Conservation (phyloP, 2,113 vertebrate genomes). For the Acanthisitta chloris region DNA sequence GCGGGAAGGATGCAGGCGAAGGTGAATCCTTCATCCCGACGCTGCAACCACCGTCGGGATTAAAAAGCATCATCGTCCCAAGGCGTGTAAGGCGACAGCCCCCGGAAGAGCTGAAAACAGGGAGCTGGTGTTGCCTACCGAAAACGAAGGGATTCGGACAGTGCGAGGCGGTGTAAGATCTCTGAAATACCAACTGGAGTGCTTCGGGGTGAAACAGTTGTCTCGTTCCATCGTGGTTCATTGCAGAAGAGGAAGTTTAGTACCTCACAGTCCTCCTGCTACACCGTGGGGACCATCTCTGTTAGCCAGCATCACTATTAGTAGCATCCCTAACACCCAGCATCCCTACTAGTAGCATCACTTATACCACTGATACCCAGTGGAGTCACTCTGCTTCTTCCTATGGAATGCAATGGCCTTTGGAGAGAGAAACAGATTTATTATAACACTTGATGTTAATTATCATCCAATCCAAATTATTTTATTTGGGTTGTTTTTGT, state of each 20-base stretch:
- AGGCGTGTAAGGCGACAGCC: neutral
- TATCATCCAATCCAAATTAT: neutral
- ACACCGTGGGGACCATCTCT: too few species aligned
- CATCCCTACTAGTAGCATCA: neutral
- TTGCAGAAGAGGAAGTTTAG: neutral
- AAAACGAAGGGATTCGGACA: neutral
- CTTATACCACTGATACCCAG: neutral
- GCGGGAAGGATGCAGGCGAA: too few species aligned
- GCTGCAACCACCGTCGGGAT: fast-evolving
- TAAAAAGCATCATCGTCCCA: neutral
- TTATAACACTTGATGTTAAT: neutral
- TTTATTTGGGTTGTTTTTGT: neutral
- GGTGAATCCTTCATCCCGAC: neutral
- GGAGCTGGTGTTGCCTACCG: neutral
- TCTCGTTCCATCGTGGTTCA: neutral
- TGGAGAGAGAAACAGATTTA: neutral
- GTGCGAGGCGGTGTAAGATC: neutral
- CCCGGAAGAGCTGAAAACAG: neutral
- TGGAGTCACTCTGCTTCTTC: neutral
- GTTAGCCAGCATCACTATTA: neutral
- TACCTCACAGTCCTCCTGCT: neutral
- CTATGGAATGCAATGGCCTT: neutral
- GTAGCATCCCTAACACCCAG: neutral
- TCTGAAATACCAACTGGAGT: neutral
- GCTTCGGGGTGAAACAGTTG: neutral